These are phyloP conservation scores for Drosophila paramelanica DNA, from an alignment of 2,888 invertebrate species.

Conservation along the genomic window DNA sequence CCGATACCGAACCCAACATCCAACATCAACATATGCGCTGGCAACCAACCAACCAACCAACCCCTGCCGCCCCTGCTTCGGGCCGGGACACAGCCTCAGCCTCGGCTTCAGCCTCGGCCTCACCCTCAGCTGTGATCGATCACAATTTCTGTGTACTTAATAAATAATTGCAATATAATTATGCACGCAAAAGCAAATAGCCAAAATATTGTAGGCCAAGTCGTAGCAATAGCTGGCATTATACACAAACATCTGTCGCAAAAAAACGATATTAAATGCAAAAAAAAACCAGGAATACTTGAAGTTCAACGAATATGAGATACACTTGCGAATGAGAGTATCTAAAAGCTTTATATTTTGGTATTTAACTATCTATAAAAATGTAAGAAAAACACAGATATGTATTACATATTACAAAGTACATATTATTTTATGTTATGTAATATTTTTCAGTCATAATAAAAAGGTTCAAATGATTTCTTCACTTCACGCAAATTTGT, in stretches of 20 bases:
- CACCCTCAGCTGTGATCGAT: conserved; percentile 64
- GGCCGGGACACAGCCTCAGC: neutral
- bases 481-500: neutral
- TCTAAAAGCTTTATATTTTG: neutral
- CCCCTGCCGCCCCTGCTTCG: conserved; percentile 1
- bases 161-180: conserved; percentile 82
- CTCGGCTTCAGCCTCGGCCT: conserved; percentile 1
- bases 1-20: conserved; percentile 9
- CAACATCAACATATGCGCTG: conserved; percentile 50
- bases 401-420: too few relatives aligned
- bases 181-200: conserved; percentile 68
- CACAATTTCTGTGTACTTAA: conserved; percentile 79
- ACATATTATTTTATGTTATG: too few relatives aligned
- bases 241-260: conserved; percentile 75
- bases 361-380: too few relatives aligned
- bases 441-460: too few relatives aligned
- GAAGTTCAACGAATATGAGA: neutral
- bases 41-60: conserved; percentile 17
- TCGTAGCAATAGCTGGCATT: conserved; percentile 29
- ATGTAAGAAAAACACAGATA: too few relatives aligned
- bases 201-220: conserved; percentile 63
- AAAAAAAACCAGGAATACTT: conserved; percentile 3
- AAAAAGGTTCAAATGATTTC: neutral
- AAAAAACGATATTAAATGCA: conserved; percentile 55
- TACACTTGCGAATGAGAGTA: conserved; percentile 19